Evolutionary conservation across 2,888 invertebrate species (phyloP).

Genomic region (Trachelus iudaicus): DNA sequence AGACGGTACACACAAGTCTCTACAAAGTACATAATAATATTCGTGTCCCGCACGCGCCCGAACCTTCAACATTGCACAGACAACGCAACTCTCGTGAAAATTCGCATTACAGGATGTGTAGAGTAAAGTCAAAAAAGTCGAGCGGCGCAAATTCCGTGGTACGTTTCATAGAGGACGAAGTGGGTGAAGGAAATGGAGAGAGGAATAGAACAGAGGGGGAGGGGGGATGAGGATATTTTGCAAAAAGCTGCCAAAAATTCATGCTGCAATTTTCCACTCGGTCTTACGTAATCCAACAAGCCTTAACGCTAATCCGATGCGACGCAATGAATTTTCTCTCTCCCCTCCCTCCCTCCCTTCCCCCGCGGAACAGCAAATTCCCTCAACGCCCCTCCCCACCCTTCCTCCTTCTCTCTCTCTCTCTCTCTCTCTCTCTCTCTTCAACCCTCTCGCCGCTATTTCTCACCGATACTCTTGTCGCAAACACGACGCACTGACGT

Average conservation of each 20-base stretch:
- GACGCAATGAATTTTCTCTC: not conserved
- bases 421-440: not conserved
- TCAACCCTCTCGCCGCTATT: not conserved
- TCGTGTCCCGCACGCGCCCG: not conserved
- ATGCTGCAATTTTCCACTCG: slow-evolving; percentile 23
- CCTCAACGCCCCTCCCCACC: slow-evolving; percentile 5
- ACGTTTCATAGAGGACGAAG: not conserved
- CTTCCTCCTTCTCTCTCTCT: not conserved
- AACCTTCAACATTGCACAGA: not conserved
- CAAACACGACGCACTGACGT: slow-evolving; percentile 32
- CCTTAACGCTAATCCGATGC: not conserved
- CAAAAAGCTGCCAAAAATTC: slow-evolving; percentile 37
- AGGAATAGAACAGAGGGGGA: not conserved
- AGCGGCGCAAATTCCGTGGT: too few relatives aligned
- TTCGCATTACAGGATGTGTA: too few relatives aligned
- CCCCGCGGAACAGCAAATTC: not conserved
- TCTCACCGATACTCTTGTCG: not conserved
- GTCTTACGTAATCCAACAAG: slow-evolving; percentile 30
- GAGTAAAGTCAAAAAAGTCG: too few relatives aligned
- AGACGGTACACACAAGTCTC: too few relatives aligned
- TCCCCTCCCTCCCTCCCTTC: fast-evolving
- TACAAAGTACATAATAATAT: not conserved
- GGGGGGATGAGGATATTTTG: not conserved
- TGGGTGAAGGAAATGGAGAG: not conserved
- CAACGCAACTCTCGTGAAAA: not conserved